These are phyloP conservation scores for Cepaea hortensis DNA, from an alignment of 2,888 invertebrate genomes.

Conservation along the genomic window DNA sequence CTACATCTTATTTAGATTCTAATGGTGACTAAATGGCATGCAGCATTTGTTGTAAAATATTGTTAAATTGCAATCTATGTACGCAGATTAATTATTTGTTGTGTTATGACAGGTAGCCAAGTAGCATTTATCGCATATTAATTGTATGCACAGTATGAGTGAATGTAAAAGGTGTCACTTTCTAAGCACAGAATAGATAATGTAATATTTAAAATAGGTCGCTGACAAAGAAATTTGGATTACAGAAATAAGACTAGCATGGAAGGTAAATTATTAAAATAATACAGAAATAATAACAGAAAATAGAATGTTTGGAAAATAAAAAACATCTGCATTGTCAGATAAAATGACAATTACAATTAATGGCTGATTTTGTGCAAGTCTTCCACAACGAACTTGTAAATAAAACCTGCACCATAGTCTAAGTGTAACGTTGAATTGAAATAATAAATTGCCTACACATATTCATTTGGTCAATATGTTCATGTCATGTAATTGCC, in stretches of 20 bases:
- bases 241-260: neutral
- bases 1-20: no score
- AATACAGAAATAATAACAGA: neutral
- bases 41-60: no score
- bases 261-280: neutral
- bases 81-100: no score
- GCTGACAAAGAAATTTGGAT: neutral
- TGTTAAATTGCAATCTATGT: no score
- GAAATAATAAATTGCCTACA: neutral
- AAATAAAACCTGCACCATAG: slow-evolving; percentile 7
- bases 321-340: neutral
- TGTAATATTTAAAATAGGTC: neutral
- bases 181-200: neutral
- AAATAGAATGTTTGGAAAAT: neutral
- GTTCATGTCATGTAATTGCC: neutral
- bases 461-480: neutral
- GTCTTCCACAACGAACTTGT: slow-evolving; percentile 45
- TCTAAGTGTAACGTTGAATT: neutral
- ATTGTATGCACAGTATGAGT: no score
- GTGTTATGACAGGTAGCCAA: no score
- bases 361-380: neutral
- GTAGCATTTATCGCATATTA: no score
- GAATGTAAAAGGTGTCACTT: no score
- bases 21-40: no score
- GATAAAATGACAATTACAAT: no score